A percentile compares a stretch with the other conserved stretches of the same genome.
phyloP scores from a whole-genome alignment of 2,888 invertebrate genomes.

The Nymphalis polychloros region DNA sequence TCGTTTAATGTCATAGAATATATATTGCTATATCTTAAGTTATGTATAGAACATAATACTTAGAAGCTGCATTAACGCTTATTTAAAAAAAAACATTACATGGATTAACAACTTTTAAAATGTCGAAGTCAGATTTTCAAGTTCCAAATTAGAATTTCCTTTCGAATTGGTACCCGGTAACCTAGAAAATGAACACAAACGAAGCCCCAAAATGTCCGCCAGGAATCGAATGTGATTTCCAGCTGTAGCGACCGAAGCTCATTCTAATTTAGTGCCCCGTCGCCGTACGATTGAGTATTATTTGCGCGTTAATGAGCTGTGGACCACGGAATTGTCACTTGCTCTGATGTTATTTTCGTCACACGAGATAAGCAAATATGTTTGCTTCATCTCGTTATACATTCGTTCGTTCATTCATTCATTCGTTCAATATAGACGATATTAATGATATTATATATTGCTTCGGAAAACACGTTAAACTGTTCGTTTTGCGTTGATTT shows the following conservation, averaged over 20 bases:
- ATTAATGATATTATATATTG: too few species aligned
- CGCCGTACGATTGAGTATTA: constrained; percentile 41
- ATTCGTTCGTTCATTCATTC: not conserved
- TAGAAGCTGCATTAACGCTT: too few species aligned
- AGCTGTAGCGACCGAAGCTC: constrained; percentile 34
- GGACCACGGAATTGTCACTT: constrained; percentile 26
- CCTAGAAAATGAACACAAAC: constrained; percentile 12
- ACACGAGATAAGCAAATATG: not conserved
- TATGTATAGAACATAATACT: too few species aligned
- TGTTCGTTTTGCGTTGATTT: too few species aligned
- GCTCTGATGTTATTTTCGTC: constrained; percentile 22
- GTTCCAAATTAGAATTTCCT: constrained; percentile 1
- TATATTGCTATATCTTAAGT: too few species aligned
- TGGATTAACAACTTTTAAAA: too few species aligned
- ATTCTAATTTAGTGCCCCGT: constrained; percentile 37
- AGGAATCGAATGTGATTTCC: constrained; percentile 40
- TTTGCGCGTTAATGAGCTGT: constrained; percentile 41
- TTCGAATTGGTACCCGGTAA: not conserved
- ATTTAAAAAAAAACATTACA: too few species aligned
- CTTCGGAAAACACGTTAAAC: too few species aligned
- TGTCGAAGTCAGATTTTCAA: too few species aligned
- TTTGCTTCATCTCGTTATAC: not conserved
- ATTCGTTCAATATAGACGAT: too few species aligned
- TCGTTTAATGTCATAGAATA: too few species aligned
- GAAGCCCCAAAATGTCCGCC: constrained; percentile 29